Percentiles rank a stretch among this genome's conserved stretches.
Conservation (phyloP, 64 coral and sea anemone species). For the Porites lutea region DNA sequence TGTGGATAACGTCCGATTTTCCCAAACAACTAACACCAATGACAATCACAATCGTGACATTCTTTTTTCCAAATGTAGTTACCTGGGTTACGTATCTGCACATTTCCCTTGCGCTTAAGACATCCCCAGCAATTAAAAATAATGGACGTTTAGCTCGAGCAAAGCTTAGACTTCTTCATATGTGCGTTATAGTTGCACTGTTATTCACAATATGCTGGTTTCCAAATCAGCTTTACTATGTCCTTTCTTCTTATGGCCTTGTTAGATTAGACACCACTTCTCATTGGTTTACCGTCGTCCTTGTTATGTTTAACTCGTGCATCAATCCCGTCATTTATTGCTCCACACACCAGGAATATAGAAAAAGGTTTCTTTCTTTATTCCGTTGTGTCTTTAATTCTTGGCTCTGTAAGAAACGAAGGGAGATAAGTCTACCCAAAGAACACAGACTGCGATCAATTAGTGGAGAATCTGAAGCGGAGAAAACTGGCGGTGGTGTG, state of each 20-base stretch:
- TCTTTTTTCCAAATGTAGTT: slow-evolving; percentile 57
- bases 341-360: slow-evolving; percentile 55
- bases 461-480: not conserved
- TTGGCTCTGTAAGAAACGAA: not conserved
- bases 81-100: slow-evolving; percentile 71
- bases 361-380: slow-evolving; percentile 29
- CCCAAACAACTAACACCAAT: slow-evolving; percentile 2
- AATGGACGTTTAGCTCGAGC: slow-evolving; percentile 15
- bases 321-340: slow-evolving; percentile 72
- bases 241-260: slow-evolving; percentile 51
- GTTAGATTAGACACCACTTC: slow-evolving; percentile 44
- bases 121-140: slow-evolving; percentile 2
- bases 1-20: slow-evolving; percentile 17
- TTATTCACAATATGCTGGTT: slow-evolving; percentile 75
- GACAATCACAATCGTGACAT: slow-evolving; percentile 64
- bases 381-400: not conserved
- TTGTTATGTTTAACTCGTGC: slow-evolving; percentile 74
- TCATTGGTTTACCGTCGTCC: slow-evolving; percentile 70
- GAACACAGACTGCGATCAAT: not conserved
- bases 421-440: not conserved
- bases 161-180: slow-evolving; percentile 49
- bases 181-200: slow-evolving; percentile 68
- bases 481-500: slow-evolving; percentile 8
- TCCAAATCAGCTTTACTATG: slow-evolving; percentile 75
- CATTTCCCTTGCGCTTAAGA: slow-evolving; percentile 46